Evolutionary conservation across 2,113 vertebrate species (phyloP), one percentile per base, ranked within the genome.

Genomic region (Electrona antarctica): DNA sequence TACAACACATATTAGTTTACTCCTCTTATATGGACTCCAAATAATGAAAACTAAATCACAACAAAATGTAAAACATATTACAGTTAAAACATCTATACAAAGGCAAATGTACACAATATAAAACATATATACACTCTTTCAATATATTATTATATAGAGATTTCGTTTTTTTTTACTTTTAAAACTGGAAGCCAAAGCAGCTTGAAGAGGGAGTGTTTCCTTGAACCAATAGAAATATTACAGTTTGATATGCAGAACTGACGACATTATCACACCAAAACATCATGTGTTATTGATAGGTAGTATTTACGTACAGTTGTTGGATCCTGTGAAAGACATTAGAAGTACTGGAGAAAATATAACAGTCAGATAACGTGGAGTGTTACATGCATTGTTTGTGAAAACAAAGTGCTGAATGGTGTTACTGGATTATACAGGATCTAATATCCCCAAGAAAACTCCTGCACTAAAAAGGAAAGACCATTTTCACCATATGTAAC

Each of bases 71-170:
- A 88, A 91, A 88, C 87, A 84, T 84, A 86, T 90, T 83, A 90
- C 86, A 92, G 86, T 92, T 93, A 86, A 93, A 90, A 91, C 88
- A 87, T 89, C 90, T 94, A 92, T 94, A 93, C 91, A 94, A 87
- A 92, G 85, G 88, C 88, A 91, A 90, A 94, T 95, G 86, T 94
- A 94, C 93, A 94, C 86, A 90, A 92, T 92, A 94, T 93, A 91
- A 88, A 92, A 93, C 91, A 86, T 94, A 93, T 94, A 92, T 92
- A 95, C 93, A 94, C 87, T 90, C 87, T 90, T 90, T 93, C 86
- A 94, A 95, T 95, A 95, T 95, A 95, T 95, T 94, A 94, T 94
- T 93, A 92, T 94, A 94, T 94, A 94, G 89, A 92, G 80, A 89
- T 91, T 91, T 94, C 87, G 86, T 79, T 78, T 60, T 60, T 67